A percentile compares a stretch with the other conserved stretches of the same genome.
These are phyloP conservation scores for Erebia aethiops DNA, from an alignment of 2,888 invertebrate species.

Conservation along the genomic window DNA sequence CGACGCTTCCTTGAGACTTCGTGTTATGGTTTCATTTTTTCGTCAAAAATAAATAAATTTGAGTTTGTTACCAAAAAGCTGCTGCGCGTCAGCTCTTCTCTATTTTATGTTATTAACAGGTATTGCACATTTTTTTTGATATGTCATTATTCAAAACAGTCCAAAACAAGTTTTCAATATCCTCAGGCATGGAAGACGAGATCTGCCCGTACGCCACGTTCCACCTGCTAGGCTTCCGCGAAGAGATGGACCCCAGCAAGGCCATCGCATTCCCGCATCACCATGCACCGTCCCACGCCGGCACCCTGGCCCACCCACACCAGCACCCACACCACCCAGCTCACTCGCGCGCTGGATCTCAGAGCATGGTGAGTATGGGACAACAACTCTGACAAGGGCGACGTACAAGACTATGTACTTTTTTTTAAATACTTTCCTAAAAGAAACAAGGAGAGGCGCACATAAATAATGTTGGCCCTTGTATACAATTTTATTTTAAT, in stretches of 20 bases:
- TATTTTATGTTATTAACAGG: too few relatives aligned
- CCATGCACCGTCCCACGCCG: slow-evolving; percentile 88
- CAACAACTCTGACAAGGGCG: background rate
- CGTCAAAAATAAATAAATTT: too few relatives aligned
- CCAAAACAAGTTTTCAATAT: slow-evolving; percentile 12
- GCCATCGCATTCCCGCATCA: slow-evolving; percentile 93
- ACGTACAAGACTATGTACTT: too few relatives aligned
- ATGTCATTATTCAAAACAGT: background rate
- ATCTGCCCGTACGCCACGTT: slow-evolving; percentile 98
- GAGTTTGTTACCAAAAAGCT: too few relatives aligned
- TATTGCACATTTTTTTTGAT: background rate
- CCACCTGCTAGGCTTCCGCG: slow-evolving; percentile 96
- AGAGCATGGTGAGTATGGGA: slow-evolving; percentile 88
- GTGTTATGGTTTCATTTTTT: too few relatives aligned
- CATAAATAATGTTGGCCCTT: too few relatives aligned
- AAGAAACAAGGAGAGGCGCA: too few relatives aligned
- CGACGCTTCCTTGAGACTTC: too few relatives aligned
- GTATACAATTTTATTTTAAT: too few relatives aligned
- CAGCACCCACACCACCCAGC: slow-evolving; percentile 89
- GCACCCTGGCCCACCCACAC: slow-evolving; percentile 91
- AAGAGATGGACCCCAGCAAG: slow-evolving; percentile 97
- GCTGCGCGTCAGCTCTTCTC: too few relatives aligned
- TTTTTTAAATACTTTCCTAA: too few relatives aligned
- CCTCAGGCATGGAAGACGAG: slow-evolving; percentile 95
- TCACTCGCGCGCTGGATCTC: slow-evolving; percentile 93